Conservation (phyloP, 2,113 vertebrate genomes). For the Notechis scutatus region DNA sequence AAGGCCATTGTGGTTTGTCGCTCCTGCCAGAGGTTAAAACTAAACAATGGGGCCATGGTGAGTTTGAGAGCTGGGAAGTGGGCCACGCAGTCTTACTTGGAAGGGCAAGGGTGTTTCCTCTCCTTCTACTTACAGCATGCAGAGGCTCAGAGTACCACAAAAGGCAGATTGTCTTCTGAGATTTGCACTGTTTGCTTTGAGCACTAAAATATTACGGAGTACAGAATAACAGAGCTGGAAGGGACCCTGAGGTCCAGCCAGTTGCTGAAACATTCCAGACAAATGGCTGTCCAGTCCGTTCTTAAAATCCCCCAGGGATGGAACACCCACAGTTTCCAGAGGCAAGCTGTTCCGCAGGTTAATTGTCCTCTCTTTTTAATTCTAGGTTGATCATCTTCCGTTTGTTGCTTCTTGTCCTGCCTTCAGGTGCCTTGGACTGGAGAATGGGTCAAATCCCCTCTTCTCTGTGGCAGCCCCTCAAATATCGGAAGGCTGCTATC, state of each 20-base stretch:
- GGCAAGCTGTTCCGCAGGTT: not conserved
- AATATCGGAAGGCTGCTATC: no score
- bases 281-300: not conserved
- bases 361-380: not conserved
- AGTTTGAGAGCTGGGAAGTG: not conserved
- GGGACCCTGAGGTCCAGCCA: not conserved
- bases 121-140: not conserved
- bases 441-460: no score
- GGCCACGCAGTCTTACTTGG: not conserved
- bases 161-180: not conserved
- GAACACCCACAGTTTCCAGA: not conserved
- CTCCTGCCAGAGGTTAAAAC: not conserved
- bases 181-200: not conserved
- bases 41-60: not conserved
- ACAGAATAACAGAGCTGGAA: not conserved
- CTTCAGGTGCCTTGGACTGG: no score
- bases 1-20: not conserved
- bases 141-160: not conserved
- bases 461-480: no score
- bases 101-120: not conserved
- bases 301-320: not conserved
- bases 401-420: no score
- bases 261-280: not conserved
- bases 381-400: not conserved
- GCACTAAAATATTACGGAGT: not conserved